Percentiles rank a stretch among this genome's conserved stretches.
Evolutionary conservation across 2,113 vertebrate genomes (phyloP).

Genomic region (Otolemur garnettii): DNA sequence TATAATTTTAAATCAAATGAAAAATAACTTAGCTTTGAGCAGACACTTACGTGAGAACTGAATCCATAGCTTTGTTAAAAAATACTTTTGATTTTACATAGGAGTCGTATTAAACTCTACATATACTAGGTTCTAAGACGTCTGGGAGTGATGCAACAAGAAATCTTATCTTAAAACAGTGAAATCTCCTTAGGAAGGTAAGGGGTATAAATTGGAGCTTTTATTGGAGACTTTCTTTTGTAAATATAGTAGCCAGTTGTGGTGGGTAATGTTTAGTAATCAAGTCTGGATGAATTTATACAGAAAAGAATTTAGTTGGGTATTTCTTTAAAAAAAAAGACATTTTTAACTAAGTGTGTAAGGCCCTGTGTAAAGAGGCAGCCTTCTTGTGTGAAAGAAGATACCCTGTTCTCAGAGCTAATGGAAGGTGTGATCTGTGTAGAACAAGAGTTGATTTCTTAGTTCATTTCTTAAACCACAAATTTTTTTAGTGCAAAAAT

Average conservation of each 20-base stretch:
- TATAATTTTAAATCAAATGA: conserved; percentile 19
- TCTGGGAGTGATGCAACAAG: neutral
- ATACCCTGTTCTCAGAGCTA: neutral
- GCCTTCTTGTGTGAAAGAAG: neutral
- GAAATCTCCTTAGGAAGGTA: neutral
- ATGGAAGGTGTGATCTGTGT: neutral
- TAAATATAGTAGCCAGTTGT: neutral
- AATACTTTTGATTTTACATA: neutral
- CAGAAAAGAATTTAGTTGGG: neutral
- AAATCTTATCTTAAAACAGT: neutral
- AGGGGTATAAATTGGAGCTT: neutral
- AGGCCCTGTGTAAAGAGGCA: neutral
- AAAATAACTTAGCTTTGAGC: neutral
- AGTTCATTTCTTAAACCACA: neutral
- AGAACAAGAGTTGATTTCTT: neutral
- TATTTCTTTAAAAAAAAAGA: neutral
- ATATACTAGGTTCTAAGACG: neutral
- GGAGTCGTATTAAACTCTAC: neutral
- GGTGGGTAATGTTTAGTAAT: neutral
- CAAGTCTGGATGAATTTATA: neutral
- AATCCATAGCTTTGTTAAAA: neutral
- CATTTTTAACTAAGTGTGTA: neutral
- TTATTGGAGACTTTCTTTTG: neutral
- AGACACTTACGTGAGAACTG: neutral
- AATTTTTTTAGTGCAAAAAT: neutral